phyloP scores from a whole-genome alignment of 2,888 invertebrate genomes.

The Luperina testacea region DNA sequence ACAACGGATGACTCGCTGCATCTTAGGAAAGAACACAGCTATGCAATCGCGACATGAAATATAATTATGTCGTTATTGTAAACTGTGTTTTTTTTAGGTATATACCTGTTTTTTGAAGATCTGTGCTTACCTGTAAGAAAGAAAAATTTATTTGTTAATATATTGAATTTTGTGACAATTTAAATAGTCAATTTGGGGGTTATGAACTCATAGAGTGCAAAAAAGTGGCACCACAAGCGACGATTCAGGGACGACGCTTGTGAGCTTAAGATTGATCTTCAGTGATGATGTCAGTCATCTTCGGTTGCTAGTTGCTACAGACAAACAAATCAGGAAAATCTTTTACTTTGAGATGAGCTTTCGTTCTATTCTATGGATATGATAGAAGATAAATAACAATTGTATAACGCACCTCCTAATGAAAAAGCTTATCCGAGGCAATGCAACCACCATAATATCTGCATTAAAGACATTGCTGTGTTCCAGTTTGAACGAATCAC shows the following conservation, averaged over 20 bases:
- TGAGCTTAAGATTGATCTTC: too few relatives aligned
- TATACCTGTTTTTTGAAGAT: constrained; percentile 33
- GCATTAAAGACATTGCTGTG: not conserved
- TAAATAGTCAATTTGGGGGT: too few relatives aligned
- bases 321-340: too few relatives aligned
- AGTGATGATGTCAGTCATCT: too few relatives aligned
- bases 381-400: too few relatives aligned
- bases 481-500: not conserved
- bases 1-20: constrained; percentile 41
- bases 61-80: constrained; percentile 13
- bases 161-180: not conserved
- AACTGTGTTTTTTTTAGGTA: constrained; percentile 11
- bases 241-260: too few relatives aligned
- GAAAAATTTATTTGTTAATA: constrained; percentile 9
- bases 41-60: constrained; percentile 46
- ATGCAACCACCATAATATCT: not conserved
- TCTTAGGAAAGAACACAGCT: constrained; percentile 61
- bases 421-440: not conserved
- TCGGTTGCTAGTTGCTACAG: too few relatives aligned
- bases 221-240: too few relatives aligned
- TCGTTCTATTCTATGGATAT: too few relatives aligned
- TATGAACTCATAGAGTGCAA: too few relatives aligned
- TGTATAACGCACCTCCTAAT: not conserved
- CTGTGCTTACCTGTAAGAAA: constrained; percentile 59
- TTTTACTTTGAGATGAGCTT: too few relatives aligned